Conservation (phyloP, 1,140 invertebrate species). For the Drosophila takahashii region DNA sequence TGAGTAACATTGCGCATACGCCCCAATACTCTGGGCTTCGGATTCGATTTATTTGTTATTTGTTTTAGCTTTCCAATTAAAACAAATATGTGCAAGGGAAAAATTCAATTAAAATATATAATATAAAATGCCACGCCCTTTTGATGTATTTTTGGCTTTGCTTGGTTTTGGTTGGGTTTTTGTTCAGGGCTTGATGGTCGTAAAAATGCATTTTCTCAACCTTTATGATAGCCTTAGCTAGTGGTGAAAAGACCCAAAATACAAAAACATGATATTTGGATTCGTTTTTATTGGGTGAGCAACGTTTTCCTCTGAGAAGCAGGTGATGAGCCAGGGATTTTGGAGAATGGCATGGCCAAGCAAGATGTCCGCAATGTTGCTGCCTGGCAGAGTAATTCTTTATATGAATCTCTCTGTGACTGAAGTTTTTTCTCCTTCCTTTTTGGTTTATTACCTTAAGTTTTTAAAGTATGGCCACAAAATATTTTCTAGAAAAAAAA, state of each 20-base stretch:
- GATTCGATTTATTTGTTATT: constrained; percentile 38
- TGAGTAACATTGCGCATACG: constrained; percentile 63
- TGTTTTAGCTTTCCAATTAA: constrained; percentile 50
- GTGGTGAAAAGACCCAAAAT: constrained; percentile 56
- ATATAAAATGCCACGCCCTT: constrained; percentile 32
- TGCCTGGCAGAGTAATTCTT: no score
- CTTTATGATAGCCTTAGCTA: constrained; percentile 8
- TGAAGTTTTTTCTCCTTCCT: no score
- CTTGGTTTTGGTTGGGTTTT: neutral
- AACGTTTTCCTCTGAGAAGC: no score
- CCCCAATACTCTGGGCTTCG: constrained; percentile 15
- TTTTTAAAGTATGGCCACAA: neutral
- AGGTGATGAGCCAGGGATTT: no score
- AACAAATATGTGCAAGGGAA: constrained; percentile 20
- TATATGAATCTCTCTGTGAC: no score
- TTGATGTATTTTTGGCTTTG: neutral
- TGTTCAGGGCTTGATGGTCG: neutral
- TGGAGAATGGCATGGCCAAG: no score
- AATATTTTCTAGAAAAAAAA: no score
- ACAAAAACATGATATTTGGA: constrained; percentile 5
- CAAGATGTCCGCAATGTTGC: no score
- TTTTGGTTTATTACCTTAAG: neutral
- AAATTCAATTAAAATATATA: constrained; percentile 47
- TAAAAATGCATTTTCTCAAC: constrained; percentile 22
- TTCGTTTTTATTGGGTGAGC: no score